Evolutionary conservation across 2,888 invertebrate genomes (phyloP), one percentile per base, ranked within the genome.

Genomic region (Leptura quadrifasciata): DNA sequence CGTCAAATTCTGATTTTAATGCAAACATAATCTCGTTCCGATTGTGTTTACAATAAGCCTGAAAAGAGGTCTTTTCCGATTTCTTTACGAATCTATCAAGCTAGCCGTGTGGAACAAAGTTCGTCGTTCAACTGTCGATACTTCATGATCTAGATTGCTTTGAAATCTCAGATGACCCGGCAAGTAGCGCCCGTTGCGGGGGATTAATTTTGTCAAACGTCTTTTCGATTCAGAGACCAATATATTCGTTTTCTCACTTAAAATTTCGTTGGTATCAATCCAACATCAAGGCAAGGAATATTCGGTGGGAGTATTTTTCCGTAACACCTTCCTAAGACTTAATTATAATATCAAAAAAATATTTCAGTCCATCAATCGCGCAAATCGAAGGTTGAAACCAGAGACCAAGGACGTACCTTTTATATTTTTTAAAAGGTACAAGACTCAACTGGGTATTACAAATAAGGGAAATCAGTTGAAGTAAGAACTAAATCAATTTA

Each of bases 111-210:
- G 77, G 75, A 76, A 76, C 58, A 54, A 39, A 68, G 57, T 60
- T 64, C 68, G 71, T 54, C 76, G 64, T 72, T 60, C 72, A 27
- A 65, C 75, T 75, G 77, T 79, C 79, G 77, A 76, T 76, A 75
- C 71, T 74, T 76, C 79, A 75, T 77, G 77, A 75, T 76, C 76
- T 69, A 77, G 73, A 79, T 79, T 79, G 76, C 76, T 78, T 75
- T 75, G 74, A 74, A 79, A 79, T 78, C 79, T 78, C 78, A 63
- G 76, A 78, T 79, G 79, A 78, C 73, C 76, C 71, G 63, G 70
- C 68, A 75, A 76, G 58, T 15, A 65, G 64, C 64, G 64, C 47
- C 64, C 64, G 64, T 54, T 54, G 58, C n/a, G 73, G 4, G 39
- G 65, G 70, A 65, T 73, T 73, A 73, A 65, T 73, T 73, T 73